Conservation (phyloP, 2,113 vertebrate genomes). For the Forbesichthys papilliferus region DNA sequence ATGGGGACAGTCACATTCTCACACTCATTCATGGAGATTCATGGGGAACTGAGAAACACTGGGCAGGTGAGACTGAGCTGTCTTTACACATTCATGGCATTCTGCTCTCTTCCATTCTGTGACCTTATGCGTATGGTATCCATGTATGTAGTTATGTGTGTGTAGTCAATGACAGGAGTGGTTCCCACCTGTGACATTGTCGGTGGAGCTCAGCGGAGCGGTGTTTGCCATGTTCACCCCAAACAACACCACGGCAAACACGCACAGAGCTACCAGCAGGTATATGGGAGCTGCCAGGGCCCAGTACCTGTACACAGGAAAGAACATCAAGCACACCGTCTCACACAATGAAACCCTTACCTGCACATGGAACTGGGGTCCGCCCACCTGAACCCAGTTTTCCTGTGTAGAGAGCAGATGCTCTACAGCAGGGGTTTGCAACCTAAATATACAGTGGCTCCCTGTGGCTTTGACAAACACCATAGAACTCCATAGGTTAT, state of each 20-base stretch:
- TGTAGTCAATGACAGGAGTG: not conserved
- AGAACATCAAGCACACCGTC: not conserved
- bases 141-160: too few species aligned
- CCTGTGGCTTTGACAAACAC: too few species aligned
- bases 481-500: too few species aligned
- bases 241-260: constrained; percentile 81
- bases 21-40: not conserved
- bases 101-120: too few species aligned
- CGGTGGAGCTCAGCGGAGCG: constrained; percentile 84
- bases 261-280: constrained; percentile 80
- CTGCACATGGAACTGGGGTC: not conserved
- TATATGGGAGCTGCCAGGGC: constrained; percentile 88
- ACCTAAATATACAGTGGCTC: too few species aligned
- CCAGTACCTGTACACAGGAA: constrained; percentile 83
- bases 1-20: constrained; percentile 9
- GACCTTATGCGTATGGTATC: too few species aligned
- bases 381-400: too few species aligned
- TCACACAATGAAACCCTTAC: not conserved
- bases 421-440: too few species aligned
- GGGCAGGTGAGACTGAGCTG: too few species aligned
- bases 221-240: constrained; percentile 94
- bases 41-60: too few species aligned
- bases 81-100: too few species aligned
- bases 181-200: constrained; percentile 87
- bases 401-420: too few species aligned